Conservation (phyloP, 2,888 invertebrate genomes). For the Ecliptopera silaceata region DNA sequence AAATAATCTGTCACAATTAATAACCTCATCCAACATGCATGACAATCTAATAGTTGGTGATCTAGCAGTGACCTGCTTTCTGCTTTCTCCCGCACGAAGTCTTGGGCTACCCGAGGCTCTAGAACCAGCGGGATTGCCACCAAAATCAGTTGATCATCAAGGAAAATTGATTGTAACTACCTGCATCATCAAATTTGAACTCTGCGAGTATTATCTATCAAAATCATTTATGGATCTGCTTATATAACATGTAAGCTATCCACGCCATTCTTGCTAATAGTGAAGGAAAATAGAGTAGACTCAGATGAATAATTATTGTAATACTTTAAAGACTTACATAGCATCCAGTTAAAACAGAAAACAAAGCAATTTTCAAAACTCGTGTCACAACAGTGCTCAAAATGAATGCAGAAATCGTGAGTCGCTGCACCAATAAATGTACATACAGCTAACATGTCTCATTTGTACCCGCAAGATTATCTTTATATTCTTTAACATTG, state of each 20-base stretch:
- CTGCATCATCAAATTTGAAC: too few species aligned
- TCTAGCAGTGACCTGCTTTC: constrained; percentile 76
- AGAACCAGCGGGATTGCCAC: constrained; percentile 12
- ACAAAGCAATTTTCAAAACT: not conserved
- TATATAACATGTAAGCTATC: too few species aligned
- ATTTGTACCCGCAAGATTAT: constrained; percentile 8
- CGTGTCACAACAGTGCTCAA: not conserved
- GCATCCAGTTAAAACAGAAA: too few species aligned
- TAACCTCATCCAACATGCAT: constrained; percentile 77
- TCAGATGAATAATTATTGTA: too few species aligned
- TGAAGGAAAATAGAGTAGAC: too few species aligned
- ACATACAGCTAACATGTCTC: constrained; percentile 3
- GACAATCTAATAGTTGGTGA: constrained; percentile 78
- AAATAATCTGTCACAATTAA: constrained; percentile 75
- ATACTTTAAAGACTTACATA: too few species aligned
- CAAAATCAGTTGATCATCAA: not conserved
- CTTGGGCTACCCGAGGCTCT: constrained; percentile 58
- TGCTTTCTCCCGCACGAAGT: constrained; percentile 79
- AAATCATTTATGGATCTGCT: too few species aligned
- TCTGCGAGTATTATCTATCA: too few species aligned
- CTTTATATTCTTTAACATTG: constrained; percentile 6
- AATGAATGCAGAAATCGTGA: not conserved
- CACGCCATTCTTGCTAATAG: too few species aligned
- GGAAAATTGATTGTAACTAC: too few species aligned
- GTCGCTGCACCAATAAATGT: not conserved